Evolutionary conservation across 2,113 vertebrate species (phyloP).

Genomic region (Neolamprologus fasciatus): DNA sequence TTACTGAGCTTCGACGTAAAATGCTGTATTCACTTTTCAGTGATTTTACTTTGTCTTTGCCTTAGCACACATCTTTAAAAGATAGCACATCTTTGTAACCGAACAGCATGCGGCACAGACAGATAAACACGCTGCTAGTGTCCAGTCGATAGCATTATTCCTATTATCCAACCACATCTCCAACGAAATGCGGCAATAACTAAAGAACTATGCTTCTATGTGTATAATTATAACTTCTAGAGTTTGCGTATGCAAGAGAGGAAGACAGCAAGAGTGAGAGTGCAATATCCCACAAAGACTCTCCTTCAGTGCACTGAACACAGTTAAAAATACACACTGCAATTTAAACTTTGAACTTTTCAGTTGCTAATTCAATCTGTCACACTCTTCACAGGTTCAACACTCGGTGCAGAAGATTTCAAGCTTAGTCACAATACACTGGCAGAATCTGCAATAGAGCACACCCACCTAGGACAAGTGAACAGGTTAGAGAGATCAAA

Average conservation of each 20-base stretch:
- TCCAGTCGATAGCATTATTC: neutral
- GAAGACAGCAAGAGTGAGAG: neutral
- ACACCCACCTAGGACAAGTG: neutral
- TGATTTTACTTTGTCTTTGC: neutral
- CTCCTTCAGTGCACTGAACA: neutral
- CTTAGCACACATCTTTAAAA: neutral
- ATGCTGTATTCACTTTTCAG: neutral
- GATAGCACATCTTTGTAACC: neutral
- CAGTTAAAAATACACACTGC: conserved; percentile 5
- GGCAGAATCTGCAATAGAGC: neutral
- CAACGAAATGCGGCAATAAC: neutral
- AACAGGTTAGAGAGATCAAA: conserved; percentile 5
- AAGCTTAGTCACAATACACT: neutral
- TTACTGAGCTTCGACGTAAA: neutral
- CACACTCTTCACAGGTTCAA: neutral
- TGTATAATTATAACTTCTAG: conserved; percentile 41
- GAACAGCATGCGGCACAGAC: neutral
- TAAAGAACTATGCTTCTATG: neutral
- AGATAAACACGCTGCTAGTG: neutral
- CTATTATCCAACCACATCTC: neutral
- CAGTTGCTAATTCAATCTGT: conserved; percentile 3
- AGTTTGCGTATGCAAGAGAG: neutral
- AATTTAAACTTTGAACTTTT: neutral
- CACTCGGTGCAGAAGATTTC: neutral
- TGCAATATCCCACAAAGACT: neutral